Conservation (phyloP, 2,888 invertebrate species). For the Myathropa florea region DNA sequence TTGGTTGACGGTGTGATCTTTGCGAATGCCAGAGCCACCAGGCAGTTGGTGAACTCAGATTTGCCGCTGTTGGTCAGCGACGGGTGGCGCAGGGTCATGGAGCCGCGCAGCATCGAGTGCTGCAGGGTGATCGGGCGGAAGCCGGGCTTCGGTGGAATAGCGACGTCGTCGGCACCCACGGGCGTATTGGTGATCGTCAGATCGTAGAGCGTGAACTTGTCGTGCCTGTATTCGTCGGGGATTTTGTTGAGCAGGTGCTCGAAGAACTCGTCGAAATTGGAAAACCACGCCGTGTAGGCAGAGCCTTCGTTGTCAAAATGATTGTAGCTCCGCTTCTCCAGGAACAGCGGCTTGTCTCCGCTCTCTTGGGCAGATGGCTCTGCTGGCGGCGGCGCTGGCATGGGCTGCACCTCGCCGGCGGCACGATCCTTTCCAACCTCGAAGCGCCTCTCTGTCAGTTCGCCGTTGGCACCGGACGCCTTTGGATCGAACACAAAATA, state of each 20-base stretch:
- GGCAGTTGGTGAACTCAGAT: conserved; percentile 83
- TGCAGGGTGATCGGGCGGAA: conserved; percentile 19
- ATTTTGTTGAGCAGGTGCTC: conserved; percentile 65
- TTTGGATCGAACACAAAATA: conserved; percentile 84
- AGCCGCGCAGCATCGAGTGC: conserved; percentile 69
- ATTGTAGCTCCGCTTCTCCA: conserved; percentile 49
- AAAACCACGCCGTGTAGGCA: conserved; percentile 72
- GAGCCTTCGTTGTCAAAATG: conserved; percentile 74
- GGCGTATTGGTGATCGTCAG: conserved; percentile 24
- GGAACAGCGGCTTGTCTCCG: background rate
- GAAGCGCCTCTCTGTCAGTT: conserved; percentile 72
- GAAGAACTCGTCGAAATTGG: conserved; percentile 50
- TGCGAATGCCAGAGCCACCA: conserved; percentile 84
- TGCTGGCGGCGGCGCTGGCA: no score
- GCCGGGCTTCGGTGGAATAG: conserved; percentile 1
- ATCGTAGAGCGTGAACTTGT: conserved; percentile 56
- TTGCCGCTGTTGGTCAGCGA: conserved; percentile 78
- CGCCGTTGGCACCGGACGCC: conserved; percentile 83
- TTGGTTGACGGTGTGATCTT: conserved; percentile 82
- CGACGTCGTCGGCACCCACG: conserved; percentile 17
- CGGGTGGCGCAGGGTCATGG: conserved; percentile 71
- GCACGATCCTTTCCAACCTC: conserved; percentile 74
- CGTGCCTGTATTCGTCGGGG: conserved; percentile 55
- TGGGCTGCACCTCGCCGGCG: conserved; percentile 74
- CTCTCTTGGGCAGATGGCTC: background rate